These are phyloP conservation scores for Eupristina koningsbergeri DNA, from an alignment of 1,140 invertebrate species.

Conservation along the genomic window DNA sequence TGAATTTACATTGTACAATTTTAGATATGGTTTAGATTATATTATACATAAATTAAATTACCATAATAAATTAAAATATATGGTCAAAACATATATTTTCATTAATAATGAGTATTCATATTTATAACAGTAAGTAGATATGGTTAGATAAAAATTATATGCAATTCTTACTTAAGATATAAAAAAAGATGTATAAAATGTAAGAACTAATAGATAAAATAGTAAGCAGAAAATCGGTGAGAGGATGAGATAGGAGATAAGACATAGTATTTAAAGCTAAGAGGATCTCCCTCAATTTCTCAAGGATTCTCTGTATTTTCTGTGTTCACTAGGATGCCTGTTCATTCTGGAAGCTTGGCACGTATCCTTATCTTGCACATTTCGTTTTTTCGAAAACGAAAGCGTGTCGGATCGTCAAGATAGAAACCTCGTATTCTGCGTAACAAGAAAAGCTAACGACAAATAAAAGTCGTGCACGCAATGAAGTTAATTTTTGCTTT, in stretches of 20 bases:
- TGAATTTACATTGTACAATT: no score
- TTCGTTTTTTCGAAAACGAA: slow-evolving; percentile 42
- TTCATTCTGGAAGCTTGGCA: slow-evolving; percentile 56
- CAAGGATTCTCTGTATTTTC: slow-evolving; percentile 26
- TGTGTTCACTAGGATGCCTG: slow-evolving; percentile 7
- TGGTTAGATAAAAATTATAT: background rate
- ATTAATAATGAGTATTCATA: no score
- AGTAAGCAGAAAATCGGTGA: background rate
- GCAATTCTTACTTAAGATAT: background rate
- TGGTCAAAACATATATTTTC: no score
- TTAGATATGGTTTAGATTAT: no score
- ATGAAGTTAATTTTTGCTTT: background rate
- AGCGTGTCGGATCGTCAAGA: slow-evolving; percentile 49
- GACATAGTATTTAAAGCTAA: slow-evolving; percentile 40
- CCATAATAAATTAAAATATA: no score
- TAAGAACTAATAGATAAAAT: background rate
- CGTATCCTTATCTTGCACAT: slow-evolving; percentile 55
- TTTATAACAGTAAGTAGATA: background rate
- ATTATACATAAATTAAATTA: no score
- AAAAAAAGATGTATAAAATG: background rate
- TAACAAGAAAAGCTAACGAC: slow-evolving; percentile 30
- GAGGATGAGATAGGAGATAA: background rate
- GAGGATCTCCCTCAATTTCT: slow-evolving; percentile 38
- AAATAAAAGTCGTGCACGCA: background rate
- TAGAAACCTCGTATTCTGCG: slow-evolving; percentile 46